These are phyloP conservation scores for Polydrusus cervinus DNA, from an alignment of 2,888 invertebrate species.

Conservation along the genomic window DNA sequence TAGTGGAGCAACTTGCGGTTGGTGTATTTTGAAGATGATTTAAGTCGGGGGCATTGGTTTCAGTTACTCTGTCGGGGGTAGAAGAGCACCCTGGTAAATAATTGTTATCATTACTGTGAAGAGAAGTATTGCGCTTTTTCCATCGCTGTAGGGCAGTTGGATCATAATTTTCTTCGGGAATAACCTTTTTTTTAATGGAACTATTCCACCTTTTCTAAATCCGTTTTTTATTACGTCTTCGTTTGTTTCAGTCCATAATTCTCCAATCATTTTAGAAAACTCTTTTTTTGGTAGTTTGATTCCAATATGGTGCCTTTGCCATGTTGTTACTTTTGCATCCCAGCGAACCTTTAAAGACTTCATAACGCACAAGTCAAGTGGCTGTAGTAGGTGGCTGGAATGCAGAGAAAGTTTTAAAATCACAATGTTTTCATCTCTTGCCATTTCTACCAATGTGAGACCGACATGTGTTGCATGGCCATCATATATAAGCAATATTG, in stretches of 20 bases:
- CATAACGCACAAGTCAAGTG: neutral
- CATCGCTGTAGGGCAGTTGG: slow-evolving; percentile 30
- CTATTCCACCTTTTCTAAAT: slow-evolving; percentile 43
- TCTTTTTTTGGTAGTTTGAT: neutral
- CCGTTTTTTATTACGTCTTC: slow-evolving; percentile 35
- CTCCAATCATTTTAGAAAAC: slow-evolving; percentile 22
- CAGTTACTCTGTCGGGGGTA: neutral
- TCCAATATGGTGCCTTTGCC: neutral
- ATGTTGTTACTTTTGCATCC: neutral
- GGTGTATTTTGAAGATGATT: neutral
- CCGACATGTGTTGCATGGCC: too few species aligned
- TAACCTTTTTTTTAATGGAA: slow-evolving; percentile 40
- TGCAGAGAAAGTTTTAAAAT: too few species aligned
- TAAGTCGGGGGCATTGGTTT: neutral
- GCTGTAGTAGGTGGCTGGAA: neutral
- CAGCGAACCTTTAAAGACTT: neutral
- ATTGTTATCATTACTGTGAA: neutral
- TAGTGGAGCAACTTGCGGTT: neutral
- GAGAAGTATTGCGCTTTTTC: slow-evolving; percentile 16
- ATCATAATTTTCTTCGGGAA: slow-evolving; percentile 37
- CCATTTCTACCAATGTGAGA: too few species aligned
- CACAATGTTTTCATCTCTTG: too few species aligned
- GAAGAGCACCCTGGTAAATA: neutral
- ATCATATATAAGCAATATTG: too few species aligned
- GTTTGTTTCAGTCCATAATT: slow-evolving; percentile 29